These are phyloP conservation scores for Siphonodentalium dalli DNA, from an alignment of 2,888 invertebrate genomes.

Conservation along the genomic window DNA sequence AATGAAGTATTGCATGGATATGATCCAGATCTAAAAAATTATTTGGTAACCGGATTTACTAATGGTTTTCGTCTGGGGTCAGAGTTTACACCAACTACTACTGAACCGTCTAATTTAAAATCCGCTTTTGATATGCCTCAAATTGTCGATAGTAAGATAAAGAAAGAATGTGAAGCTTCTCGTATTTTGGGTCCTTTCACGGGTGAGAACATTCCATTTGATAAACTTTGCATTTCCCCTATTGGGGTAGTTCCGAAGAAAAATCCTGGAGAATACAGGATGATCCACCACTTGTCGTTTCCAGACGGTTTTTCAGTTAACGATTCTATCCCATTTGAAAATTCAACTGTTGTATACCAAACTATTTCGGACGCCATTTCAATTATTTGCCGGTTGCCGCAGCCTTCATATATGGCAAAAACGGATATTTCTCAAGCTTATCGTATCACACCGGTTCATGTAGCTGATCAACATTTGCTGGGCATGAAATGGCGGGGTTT, in stretches of 20 bases:
- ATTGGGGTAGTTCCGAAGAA: conserved; percentile 23
- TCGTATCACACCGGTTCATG: conserved; percentile 17
- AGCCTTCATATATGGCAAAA: conserved; percentile 6
- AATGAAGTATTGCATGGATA: too few relatives aligned
- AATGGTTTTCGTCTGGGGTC: too few relatives aligned
- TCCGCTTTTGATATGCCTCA: conserved; percentile 7
- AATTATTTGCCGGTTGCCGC: conserved; percentile 3
- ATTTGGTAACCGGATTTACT: too few relatives aligned
- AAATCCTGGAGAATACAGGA: conserved; percentile 6
- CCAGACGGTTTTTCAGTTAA: conserved; percentile 21
- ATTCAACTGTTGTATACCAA: conserved; percentile 10
- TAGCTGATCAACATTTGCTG: conserved; percentile 13
- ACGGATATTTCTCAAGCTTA: conserved; percentile 19
- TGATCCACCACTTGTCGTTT: conserved; percentile 19
- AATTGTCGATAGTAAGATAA: conserved; percentile 5
- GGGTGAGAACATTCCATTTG: conserved; percentile 9
- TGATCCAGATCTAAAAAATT: too few relatives aligned
- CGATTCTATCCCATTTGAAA: conserved; percentile 7
- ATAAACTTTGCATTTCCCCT: conserved; percentile 8
- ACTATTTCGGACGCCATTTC: conserved; percentile 15
- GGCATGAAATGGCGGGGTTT: conserved; percentile 15
- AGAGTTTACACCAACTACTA: too few relatives aligned
- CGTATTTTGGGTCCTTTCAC: conserved; percentile 16
- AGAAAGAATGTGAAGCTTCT: conserved; percentile 1
- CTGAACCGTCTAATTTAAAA: conserved; percentile 13